These are phyloP conservation scores for Luehdorfia chinensis DNA, from an alignment of 1,140 invertebrate species.

Conservation along the genomic window DNA sequence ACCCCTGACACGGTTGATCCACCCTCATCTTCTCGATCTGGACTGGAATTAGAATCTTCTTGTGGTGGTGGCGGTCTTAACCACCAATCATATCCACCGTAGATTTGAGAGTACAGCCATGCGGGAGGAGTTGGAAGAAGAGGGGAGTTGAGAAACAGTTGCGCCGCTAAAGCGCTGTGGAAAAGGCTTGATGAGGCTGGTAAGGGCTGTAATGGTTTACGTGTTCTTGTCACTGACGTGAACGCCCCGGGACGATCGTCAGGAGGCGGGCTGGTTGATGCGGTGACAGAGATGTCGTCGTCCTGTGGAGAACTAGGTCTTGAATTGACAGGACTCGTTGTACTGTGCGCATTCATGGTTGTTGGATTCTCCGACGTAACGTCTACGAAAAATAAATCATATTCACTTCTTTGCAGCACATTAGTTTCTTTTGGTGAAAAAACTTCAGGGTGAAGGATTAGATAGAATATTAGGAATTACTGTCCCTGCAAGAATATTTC, in stretches of 20 bases:
- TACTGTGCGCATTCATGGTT: conserved; percentile 79
- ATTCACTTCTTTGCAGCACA: too few relatives aligned
- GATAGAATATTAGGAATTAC: too few relatives aligned
- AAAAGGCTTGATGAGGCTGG: conserved; percentile 76
- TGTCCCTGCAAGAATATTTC: too few relatives aligned
- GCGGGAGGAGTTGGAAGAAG: conserved; percentile 84
- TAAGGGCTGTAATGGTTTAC: conserved; percentile 67
- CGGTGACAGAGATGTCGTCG: conserved; percentile 84
- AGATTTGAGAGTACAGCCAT: conserved; percentile 85
- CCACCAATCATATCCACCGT: conserved; percentile 81
- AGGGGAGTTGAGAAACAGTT: conserved; percentile 84
- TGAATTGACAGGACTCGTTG: conserved; percentile 79
- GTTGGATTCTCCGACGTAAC: conserved; percentile 52
- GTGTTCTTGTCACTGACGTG: conserved; percentile 68
- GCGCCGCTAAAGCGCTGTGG: conserved; percentile 82
- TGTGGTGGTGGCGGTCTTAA: conserved; percentile 72
- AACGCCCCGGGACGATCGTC: conserved; percentile 75
- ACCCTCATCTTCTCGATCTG: conserved; percentile 62
- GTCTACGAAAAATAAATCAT: conserved; percentile 48
- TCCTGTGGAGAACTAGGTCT: conserved; percentile 77
- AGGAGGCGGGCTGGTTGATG: conserved; percentile 75
- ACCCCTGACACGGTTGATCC: conserved; percentile 62
- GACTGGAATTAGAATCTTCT: conserved; percentile 62
- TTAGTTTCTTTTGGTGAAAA: too few relatives aligned
- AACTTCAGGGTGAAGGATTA: too few relatives aligned